A percentile compares a stretch with the other conserved stretches of the same genome.
These are phyloP conservation scores for Hypotaenidia philippensis DNA, from an alignment of 2,797 vertebrate species.

Conservation along the genomic window DNA sequence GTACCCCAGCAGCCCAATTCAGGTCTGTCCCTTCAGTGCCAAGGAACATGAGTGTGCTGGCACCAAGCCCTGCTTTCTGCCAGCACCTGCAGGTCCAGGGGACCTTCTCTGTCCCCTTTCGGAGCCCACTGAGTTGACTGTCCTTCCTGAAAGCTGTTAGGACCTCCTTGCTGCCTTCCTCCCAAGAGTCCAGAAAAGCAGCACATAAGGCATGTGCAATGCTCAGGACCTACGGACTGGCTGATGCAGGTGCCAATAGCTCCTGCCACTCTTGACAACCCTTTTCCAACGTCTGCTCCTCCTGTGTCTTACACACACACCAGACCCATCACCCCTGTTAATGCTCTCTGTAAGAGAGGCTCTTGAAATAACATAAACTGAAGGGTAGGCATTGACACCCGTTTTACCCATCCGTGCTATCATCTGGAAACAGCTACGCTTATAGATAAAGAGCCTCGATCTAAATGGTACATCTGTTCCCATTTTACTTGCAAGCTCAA, in stretches of 20 bases:
- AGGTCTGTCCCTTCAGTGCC: accelerated
- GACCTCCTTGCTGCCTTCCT: not conserved
- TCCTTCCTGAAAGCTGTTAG: not conserved
- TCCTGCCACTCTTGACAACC: not conserved
- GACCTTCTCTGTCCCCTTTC: no score
- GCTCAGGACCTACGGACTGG: not conserved
- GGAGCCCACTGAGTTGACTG: no score
- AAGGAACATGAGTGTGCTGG: accelerated
- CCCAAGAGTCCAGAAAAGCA: not conserved
- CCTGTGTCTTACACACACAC: accelerated
- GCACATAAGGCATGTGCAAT: accelerated
- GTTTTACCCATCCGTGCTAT: not conserved
- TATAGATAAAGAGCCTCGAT: not conserved
- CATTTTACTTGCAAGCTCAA: not conserved
- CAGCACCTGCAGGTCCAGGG: accelerated
- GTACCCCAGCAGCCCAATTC: not conserved
- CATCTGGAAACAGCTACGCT: not conserved
- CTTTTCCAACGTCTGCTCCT: not conserved
- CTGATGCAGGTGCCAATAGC: accelerated
- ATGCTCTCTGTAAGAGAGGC: accelerated
- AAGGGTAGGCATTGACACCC: not conserved
- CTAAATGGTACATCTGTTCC: slow-evolving; percentile 10
- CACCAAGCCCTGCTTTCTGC: accelerated
- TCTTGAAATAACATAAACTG: not conserved
- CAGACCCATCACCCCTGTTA: not conserved